Evolutionary conservation across 2,113 vertebrate species (phyloP), one percentile per base, ranked within the genome.

Genomic region (Pterocles burchelli): DNA sequence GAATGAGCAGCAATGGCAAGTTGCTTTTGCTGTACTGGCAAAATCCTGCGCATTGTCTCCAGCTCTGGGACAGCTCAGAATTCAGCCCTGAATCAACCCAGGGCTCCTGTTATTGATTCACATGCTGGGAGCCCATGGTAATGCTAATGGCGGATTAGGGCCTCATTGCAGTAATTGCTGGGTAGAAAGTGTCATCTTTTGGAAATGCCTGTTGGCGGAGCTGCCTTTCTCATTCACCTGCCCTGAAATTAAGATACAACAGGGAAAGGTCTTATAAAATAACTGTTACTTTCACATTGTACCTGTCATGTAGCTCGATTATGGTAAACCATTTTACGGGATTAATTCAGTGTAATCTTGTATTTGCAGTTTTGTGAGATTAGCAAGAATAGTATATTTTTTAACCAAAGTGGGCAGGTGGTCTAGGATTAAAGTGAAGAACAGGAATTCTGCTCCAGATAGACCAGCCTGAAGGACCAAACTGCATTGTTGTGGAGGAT

Each of bases 111-210:
- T 49, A 33, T 5, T 93, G 51, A 36, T 66, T 70, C 0, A 1
- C 11, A 46, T 63, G 17, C 51, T 4, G 3, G 33, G 55, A 88
- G 19, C 41, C 26, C 4, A 7, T 55, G 67, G 67, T 73, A 88
- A 73, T 0, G 1, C 8, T 79, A 68, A 49, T n/a, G 36, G 75
- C 86, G 55, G 41, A 72, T 83, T 89, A 88, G 62, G 52, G 43
- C 29, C 70, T 85, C 0, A 0, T 89, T 85, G 66, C 10, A 52
- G 55, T 87, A 63, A 77, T 41, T 63, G 75, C 68, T 67, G 55
- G 38, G 41, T 58, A 83, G 92, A 74, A 92, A 84, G 38, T 87
- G 73, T 59, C 10, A 10, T 85, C 76, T 79, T 91, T 82, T 88
- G 57, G 57, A 93, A 73, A 43, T 0, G 7, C 11, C 31, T 36